phyloP scores from a whole-genome alignment of 2,113 vertebrate species.

The Crotalus helleri region DNA sequence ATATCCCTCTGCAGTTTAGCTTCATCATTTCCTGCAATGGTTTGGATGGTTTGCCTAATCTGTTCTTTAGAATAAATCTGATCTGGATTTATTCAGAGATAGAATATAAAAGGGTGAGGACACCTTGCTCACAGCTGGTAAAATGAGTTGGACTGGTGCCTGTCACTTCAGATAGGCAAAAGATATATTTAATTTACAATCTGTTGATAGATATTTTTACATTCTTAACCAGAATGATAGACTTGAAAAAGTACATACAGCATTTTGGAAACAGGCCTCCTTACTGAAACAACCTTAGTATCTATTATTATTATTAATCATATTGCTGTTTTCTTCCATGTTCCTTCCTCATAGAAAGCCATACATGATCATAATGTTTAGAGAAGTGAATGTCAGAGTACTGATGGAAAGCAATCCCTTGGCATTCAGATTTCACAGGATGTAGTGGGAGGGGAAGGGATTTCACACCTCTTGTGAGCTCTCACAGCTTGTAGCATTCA shows the following conservation, averaged over 20 bases:
- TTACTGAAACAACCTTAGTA: not conserved
- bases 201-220: not conserved
- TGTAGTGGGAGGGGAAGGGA: constrained; percentile 57
- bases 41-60: not conserved
- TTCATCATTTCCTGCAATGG: not conserved
- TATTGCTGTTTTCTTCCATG: not conserved
- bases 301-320: not conserved
- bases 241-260: not conserved
- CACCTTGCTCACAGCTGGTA: not conserved
- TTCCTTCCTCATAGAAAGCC: not conserved
- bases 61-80: not conserved
- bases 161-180: not conserved
- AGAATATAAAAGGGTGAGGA: not conserved
- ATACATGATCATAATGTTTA: not conserved
- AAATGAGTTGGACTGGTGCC: not conserved
- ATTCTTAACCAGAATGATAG: not conserved
- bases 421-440: constrained; percentile 44
- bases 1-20: not conserved
- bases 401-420: not conserved
- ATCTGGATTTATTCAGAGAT: not conserved
- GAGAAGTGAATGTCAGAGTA: not conserved
- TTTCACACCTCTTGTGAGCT: constrained; percentile 47
- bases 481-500: constrained; percentile 51
- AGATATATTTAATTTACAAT: not conserved
- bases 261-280: not conserved